Percentiles rank a stretch among this genome's conserved stretches.
Conservation (phyloP, 1,140 invertebrate species). For the Bombus soroeensis region DNA sequence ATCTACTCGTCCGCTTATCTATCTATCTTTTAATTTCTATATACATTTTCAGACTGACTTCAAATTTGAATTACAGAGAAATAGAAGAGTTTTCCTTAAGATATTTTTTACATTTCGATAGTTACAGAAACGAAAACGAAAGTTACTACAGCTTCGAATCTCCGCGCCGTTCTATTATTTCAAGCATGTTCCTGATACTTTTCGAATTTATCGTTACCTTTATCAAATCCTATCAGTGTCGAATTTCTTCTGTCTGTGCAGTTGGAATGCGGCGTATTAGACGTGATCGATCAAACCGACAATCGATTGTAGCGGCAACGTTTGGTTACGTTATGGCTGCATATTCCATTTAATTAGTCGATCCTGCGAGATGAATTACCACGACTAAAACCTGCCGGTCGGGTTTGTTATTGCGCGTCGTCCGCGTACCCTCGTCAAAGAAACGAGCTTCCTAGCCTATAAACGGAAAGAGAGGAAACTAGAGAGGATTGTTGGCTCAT, state of each 20-base stretch:
- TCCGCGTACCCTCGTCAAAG: background rate
- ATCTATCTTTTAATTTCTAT: too few relatives aligned
- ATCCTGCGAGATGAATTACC: constrained; percentile 53
- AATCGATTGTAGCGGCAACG: constrained; percentile 52
- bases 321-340: constrained; percentile 56
- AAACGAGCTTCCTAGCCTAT: background rate
- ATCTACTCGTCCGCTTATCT: too few relatives aligned
- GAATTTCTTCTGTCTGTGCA: too few relatives aligned
- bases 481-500: background rate
- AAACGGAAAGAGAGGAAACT: background rate
- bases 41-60: too few relatives aligned
- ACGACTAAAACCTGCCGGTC: constrained; percentile 59
- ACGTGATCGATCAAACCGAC: constrained; percentile 54
- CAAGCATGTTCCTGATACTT: too few relatives aligned
- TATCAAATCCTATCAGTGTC: background rate
- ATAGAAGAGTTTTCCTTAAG: too few relatives aligned
- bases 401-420: constrained; percentile 49
- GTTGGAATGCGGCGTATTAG: constrained; percentile 14
- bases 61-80: too few relatives aligned
- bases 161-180: too few relatives aligned
- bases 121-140: too few relatives aligned
- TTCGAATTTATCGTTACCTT: too few relatives aligned
- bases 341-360: constrained; percentile 64
- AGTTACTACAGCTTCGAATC: too few relatives aligned
- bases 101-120: too few relatives aligned